Percentiles rank a stretch among this genome's conserved stretches.
These are phyloP conservation scores for Conus ventricosus DNA, from an alignment of 1,140 invertebrate species.

Conservation along the genomic window DNA sequence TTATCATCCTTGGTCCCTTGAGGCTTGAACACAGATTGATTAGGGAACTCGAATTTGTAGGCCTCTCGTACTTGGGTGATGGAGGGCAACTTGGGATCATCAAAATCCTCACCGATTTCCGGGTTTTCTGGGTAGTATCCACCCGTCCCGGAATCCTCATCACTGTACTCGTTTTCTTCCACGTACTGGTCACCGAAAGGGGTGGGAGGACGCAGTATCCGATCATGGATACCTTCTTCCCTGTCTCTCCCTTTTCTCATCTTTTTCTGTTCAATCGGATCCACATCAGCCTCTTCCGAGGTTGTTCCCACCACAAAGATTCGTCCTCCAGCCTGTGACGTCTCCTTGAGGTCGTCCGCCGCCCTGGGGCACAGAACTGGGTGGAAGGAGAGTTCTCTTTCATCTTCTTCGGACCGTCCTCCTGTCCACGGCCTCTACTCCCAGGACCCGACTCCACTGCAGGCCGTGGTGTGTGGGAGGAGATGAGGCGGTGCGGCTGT, in stretches of 20 bases:
- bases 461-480: neutral
- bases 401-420: neutral
- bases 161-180: neutral
- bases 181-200: neutral
- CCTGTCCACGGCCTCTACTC: neutral
- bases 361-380: no score
- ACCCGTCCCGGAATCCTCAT: neutral
- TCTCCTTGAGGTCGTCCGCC: no score
- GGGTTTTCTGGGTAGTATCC: slow-evolving; percentile 8
- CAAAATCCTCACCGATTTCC: neutral
- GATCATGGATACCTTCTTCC: neutral
- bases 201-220: neutral
- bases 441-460: neutral
- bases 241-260: neutral
- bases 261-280: no score
- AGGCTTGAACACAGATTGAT: slow-evolving; percentile 34
- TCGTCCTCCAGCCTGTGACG: neutral
- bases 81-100: slow-evolving; percentile 9
- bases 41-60: slow-evolving; percentile 33
- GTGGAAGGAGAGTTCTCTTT: neutral
- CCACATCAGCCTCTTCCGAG: neutral
- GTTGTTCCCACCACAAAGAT: neutral
- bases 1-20: neutral
- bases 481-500: slow-evolving; percentile 25
- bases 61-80: slow-evolving; percentile 37